Evolutionary conservation across 2,888 invertebrate species (phyloP).

Genomic region (Micoletzkya japonica): DNA sequence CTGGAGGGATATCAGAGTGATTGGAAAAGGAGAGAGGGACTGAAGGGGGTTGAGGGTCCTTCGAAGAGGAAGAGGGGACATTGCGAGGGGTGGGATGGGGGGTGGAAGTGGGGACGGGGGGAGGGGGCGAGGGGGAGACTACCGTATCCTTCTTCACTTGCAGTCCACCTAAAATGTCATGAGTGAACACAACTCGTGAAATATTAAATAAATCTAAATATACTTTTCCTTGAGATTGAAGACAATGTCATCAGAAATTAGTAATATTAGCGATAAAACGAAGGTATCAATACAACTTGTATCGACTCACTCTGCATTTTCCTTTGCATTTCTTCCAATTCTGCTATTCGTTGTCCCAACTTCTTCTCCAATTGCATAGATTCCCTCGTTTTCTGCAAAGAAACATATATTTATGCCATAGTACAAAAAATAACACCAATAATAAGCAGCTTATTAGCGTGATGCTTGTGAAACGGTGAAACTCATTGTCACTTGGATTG

Average conservation of each 20-base stretch:
- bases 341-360: slow-evolving; percentile 86
- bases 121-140: slow-evolving; percentile 42
- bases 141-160: slow-evolving; percentile 40
- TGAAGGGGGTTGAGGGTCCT: slow-evolving; percentile 9
- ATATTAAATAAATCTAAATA: neutral
- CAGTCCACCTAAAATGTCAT: slow-evolving; percentile 41
- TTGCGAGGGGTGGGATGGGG: slow-evolving; percentile 29
- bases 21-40: slow-evolving; percentile 22
- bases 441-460: too few species aligned
- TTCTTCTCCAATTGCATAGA: slow-evolving; percentile 84
- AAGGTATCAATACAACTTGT: neutral
- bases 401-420: neutral
- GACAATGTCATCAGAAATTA: neutral
- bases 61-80: slow-evolving; percentile 10
- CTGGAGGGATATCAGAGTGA: slow-evolving; percentile 37
- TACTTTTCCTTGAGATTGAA: too few species aligned
- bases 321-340: slow-evolving; percentile 73
- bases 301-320: slow-evolving; percentile 53
- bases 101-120: slow-evolving; percentile 41
- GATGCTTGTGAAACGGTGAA: too few species aligned
- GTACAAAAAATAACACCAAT: too few species aligned
- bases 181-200: neutral
- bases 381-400: slow-evolving; percentile 68
- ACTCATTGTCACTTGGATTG: too few species aligned
- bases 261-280: neutral